Percentiles rank a stretch among this genome's conserved stretches.
Evolutionary conservation across 2,888 invertebrate species (phyloP).

Genomic region (Melanotus villosus): DNA sequence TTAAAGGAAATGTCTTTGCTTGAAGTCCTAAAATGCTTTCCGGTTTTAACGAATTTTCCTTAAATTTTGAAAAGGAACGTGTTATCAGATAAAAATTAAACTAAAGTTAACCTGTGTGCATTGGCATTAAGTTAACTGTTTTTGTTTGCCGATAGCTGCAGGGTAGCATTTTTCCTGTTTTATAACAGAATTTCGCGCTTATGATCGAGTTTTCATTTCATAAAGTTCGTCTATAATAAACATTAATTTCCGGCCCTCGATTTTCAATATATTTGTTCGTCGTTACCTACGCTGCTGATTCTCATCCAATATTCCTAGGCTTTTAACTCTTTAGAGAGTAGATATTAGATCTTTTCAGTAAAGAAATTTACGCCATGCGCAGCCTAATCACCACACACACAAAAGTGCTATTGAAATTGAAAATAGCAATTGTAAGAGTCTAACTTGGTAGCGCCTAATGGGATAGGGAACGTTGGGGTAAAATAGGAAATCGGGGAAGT

Average conservation of each 20-base stretch:
- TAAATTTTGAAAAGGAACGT: too few species aligned
- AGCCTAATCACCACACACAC: slow-evolving; percentile 28
- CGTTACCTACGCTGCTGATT: not conserved
- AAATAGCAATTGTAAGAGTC: slow-evolving; percentile 50
- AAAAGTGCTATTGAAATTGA: slow-evolving; percentile 49
- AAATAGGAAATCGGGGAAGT: slow-evolving; percentile 49
- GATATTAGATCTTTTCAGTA: slow-evolving; percentile 26
- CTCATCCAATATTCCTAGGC: not conserved
- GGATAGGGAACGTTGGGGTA: slow-evolving; percentile 47
- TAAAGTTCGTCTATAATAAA: slow-evolving; percentile 9
- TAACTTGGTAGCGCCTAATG: slow-evolving; percentile 49
- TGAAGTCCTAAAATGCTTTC: too few species aligned
- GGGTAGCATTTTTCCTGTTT: not conserved
- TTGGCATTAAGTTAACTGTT: not conserved
- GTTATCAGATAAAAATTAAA: too few species aligned
- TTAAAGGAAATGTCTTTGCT: too few species aligned
- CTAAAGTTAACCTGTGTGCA: too few species aligned
- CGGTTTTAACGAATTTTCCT: too few species aligned
- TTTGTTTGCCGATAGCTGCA: not conserved
- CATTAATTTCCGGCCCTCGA: slow-evolving; percentile 11
- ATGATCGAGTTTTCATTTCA: not conserved
- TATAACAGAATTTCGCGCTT: not conserved
- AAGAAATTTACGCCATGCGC: slow-evolving; percentile 22
- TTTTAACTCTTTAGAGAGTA: slow-evolving; percentile 6
- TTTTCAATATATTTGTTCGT: slow-evolving; percentile 6